Conservation (phyloP, 1,140 invertebrate species). For the Acromyrmex charruanus region DNA sequence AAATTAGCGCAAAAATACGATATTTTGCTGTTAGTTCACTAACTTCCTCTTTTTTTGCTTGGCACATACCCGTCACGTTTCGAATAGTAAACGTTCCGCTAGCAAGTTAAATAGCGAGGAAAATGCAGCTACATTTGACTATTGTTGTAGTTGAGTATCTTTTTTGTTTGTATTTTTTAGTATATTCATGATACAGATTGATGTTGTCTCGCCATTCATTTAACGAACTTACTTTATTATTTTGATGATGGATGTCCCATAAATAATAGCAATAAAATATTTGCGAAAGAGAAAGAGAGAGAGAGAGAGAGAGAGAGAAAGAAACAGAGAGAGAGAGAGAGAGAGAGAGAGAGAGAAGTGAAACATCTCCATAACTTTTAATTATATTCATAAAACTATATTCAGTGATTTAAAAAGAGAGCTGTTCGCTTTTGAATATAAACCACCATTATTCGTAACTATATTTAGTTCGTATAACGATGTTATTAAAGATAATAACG, state of each 20-base stretch:
- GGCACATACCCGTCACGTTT: conserved; percentile 12
- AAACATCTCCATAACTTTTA: conserved; percentile 10
- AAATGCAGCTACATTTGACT: conserved; percentile 38
- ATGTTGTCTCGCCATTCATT: conserved; percentile 25
- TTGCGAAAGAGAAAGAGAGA: not conserved
- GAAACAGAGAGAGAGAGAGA: not conserved
- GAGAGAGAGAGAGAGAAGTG: not conserved
- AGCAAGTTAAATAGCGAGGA: conserved; percentile 42
- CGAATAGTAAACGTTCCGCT: conserved; percentile 35
- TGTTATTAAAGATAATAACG: conserved; percentile 5
- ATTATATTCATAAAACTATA: conserved; percentile 25
- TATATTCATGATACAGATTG: conserved; percentile 37
- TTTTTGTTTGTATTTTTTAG: conserved; percentile 18
- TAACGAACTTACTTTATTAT: conserved; percentile 40
- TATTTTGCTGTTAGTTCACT: conserved; percentile 63
- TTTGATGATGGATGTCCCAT: not conserved
- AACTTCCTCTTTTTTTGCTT: conserved; percentile 50
- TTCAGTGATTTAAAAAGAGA: conserved; percentile 25
- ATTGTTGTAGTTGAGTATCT: not conserved
- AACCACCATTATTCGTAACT: conserved; percentile 3
- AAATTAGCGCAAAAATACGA: conserved; percentile 61
- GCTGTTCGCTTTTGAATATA: conserved; percentile 8
- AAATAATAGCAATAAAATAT: conserved; percentile 17
- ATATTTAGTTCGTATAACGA: not conserved
- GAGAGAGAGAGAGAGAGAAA: not conserved